Evolutionary conservation across 2,113 vertebrate genomes (phyloP), one percentile per base, ranked within the genome.

Genomic region (Podilymbus podiceps): DNA sequence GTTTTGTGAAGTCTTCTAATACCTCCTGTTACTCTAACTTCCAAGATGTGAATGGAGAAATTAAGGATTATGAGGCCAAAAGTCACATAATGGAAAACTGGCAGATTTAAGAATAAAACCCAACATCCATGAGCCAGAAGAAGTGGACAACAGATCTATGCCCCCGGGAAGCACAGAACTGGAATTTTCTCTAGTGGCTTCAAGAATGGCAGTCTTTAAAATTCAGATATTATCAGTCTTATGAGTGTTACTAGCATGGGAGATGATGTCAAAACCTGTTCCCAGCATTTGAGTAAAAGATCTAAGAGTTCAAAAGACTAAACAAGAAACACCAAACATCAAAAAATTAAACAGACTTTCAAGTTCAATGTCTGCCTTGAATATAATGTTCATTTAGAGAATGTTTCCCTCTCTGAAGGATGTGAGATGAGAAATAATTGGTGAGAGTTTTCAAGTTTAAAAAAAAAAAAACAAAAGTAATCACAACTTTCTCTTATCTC

Each of bases 341-440:
- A 95, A 96, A 97, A 85, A 78, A 64, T 72, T 49, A 93, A 96
- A 81, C 76, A 81, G 50, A n/a, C 89, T 94, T 95, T 95, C 89
- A 95, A 90, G 75, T 90, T 74, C 52, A 35, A 76, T 20, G 31
- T 80, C 71, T 88, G 63, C 67, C 72, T 81, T 76, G 87, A 94
- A 75, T 52, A 25, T 63, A 74, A 90, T 18, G 20, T 69, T 85
- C 66, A 85, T 31, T 84, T 62, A 50, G 63, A 81, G 74, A 91
- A 69, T 42, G 31, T 22, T 96, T 95, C 27, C 76, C 66, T 56
- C 79, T 90, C 81, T 93, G 93, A 96, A 93, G 87, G 92, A 94
- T 66, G 73, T 90, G 73, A 92, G 93, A 93, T 42, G 76, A 50
- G 15, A 93, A 93, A 90, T 88, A 96, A 89, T 5, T 84, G 73